Evolutionary conservation across 1,140 invertebrate genomes (phyloP).

Genomic region (Drosophila nigrodunni): DNA sequence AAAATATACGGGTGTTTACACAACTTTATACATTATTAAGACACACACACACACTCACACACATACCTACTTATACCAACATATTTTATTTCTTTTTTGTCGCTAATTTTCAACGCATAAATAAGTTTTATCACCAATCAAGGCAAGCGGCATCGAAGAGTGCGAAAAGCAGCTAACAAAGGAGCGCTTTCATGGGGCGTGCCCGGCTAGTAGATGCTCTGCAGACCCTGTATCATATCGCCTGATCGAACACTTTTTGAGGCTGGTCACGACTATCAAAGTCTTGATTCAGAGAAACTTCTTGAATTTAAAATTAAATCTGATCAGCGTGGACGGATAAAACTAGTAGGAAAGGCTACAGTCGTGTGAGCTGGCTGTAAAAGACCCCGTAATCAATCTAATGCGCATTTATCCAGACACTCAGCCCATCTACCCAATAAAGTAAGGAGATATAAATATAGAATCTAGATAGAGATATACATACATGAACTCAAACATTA

Average conservation of each 20-base stretch:
- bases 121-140: conserved; percentile 80
- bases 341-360: too few relatives aligned
- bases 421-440: too few relatives aligned
- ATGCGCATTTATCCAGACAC: too few relatives aligned
- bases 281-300: too few relatives aligned
- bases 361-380: too few relatives aligned
- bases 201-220: conserved; percentile 14
- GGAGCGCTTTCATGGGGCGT: neutral
- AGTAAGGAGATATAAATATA: too few relatives aligned
- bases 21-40: too few relatives aligned
- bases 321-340: too few relatives aligned
- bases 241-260: neutral
- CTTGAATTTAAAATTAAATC: too few relatives aligned
- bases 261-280: neutral
- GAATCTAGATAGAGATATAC: too few relatives aligned
- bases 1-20: conserved; percentile 42
- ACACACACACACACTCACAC: conserved; percentile 38
- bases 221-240: neutral
- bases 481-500: too few relatives aligned
- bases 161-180: neutral
- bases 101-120: conserved; percentile 64
- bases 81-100: conserved; percentile 27
- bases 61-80: neutral
- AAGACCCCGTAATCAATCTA: too few relatives aligned
- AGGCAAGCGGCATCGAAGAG: conserved; percentile 64